Base-by-base conservation (phyloP, 2,797 vertebrate genomes). In the Saxicola maurus region DNA sequence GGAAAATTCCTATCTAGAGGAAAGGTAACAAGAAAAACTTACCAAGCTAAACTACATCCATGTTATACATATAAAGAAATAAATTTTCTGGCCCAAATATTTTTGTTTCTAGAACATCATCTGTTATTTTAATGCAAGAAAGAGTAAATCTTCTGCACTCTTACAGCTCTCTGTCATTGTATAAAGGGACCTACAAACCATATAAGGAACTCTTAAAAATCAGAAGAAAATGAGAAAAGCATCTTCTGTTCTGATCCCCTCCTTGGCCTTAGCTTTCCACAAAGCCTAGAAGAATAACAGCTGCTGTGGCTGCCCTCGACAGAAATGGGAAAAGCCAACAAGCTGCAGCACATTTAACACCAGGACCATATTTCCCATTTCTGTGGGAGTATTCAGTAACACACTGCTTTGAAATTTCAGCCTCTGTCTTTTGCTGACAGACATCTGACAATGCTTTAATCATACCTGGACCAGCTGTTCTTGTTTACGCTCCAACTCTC, bases 401-500 rank as follows among this genome's bases (percentile, higher is more conserved):
- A 20, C 1, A 8, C 42, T n/a, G 61, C 75, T 71, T 64, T 74
- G 78, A 77, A 68, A 69, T 43, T 42, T 45, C 52, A 84, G 64
- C 20, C 82, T 18, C 45, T 24, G 20, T 28, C 65, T 75, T 31
- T 33, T 60, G 56, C 80, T 55, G 77, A 28, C 51, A 75, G 81
- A 30, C 48, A 46, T 27, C 20, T 75, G 87, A 83, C 68, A 64
- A 42, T 8, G 62, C 86, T 69, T 78, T 87, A 61, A 55, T 24
- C 85, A 8, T 96, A 99, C 99, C 99, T 99, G 98, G 59, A 98
- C 94, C 93, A 99, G 97, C 87, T 98, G 98, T 19, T 99, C 98
- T 40, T 99, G 98, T 92, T 98, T 98, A 51, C 96, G 96, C 95
- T 99, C 99, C 98, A 98, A 62, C 90, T 97, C 98, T 40, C 98